Conservation (phyloP, 2,888 invertebrate species). For the Apodemia hepburni region DNA sequence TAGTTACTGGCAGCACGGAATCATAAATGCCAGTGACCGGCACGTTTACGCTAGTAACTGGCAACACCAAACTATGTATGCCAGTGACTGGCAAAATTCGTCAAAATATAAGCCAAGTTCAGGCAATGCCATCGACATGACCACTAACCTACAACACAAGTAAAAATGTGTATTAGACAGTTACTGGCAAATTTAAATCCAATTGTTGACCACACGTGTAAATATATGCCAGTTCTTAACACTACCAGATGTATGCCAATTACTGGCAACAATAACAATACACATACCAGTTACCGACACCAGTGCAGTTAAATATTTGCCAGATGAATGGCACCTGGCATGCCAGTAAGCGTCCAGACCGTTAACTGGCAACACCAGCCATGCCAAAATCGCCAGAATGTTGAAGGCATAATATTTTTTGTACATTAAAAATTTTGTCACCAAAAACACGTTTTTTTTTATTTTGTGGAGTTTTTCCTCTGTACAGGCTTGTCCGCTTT, state of each 20-base stretch:
- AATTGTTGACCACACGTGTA: not conserved
- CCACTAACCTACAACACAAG: not conserved
- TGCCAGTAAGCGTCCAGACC: not conserved
- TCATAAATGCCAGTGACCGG: too few species aligned
- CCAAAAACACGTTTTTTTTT: constrained; percentile 30
- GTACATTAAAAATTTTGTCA: constrained; percentile 28
- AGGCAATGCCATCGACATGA: not conserved
- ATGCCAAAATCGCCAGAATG: constrained; percentile 4
- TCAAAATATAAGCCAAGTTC: not conserved
- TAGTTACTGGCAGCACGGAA: too few species aligned
- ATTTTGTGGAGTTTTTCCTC: constrained; percentile 65
- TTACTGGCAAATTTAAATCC: not conserved
- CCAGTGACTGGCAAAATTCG: not conserved
- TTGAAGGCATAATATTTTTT: constrained; percentile 25
- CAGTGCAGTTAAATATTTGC: not conserved
- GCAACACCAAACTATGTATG: not conserved
- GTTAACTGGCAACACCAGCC: not conserved
- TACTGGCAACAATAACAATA: not conserved
- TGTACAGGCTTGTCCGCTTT: constrained; percentile 36
- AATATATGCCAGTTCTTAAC: not conserved
- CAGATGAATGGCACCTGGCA: not conserved
- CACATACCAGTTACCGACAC: not conserved
- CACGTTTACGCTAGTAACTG: constrained; percentile 1
- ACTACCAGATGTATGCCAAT: not conserved
- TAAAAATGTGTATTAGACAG: not conserved